phyloP scores from a whole-genome alignment of 2,797 vertebrate species.

The Vireo griseus region DNA sequence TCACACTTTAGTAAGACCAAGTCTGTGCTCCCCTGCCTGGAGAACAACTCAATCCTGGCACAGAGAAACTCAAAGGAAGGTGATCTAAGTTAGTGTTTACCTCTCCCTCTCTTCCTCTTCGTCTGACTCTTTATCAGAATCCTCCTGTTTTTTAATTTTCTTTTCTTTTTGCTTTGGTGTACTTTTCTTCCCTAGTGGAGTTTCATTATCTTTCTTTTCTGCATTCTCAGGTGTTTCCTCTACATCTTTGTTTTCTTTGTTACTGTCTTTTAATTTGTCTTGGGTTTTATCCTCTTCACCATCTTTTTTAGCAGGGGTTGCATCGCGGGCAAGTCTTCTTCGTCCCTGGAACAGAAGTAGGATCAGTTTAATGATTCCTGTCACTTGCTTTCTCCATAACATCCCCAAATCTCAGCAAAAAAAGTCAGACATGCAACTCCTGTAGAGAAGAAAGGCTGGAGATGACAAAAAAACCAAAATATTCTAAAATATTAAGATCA shows the following conservation, averaged over 20 bases:
- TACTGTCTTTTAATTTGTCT: conserved; percentile 77
- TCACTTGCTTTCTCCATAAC: background rate
- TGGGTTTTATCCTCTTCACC: conserved; percentile 74
- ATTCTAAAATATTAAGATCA: background rate
- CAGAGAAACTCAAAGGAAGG: background rate
- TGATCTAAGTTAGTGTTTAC: conserved; percentile 20
- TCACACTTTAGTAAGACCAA: background rate
- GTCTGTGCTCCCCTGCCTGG: background rate
- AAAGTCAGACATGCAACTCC: background rate
- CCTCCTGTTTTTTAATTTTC: conserved; percentile 77
- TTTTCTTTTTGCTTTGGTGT: conserved; percentile 76
- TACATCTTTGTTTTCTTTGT: conserved; percentile 75
- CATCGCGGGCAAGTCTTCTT: conserved; percentile 66
- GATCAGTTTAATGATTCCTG: background rate
- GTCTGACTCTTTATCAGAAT: conserved; percentile 86
- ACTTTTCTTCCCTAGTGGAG: conserved; percentile 66
- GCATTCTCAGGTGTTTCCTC: conserved; percentile 66
- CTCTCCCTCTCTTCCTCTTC: conserved; percentile 81
- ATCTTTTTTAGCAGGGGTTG: conserved; percentile 76
- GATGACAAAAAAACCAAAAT: background rate
- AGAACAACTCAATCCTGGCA: background rate
- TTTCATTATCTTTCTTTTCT: conserved; percentile 75
- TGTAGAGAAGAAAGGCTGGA: background rate
- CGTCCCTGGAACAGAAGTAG: conserved; percentile 62
- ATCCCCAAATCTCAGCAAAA: background rate